These are phyloP conservation scores for Drosophila heteroneura DNA, from an alignment of 2,888 invertebrate species.

Conservation along the genomic window DNA sequence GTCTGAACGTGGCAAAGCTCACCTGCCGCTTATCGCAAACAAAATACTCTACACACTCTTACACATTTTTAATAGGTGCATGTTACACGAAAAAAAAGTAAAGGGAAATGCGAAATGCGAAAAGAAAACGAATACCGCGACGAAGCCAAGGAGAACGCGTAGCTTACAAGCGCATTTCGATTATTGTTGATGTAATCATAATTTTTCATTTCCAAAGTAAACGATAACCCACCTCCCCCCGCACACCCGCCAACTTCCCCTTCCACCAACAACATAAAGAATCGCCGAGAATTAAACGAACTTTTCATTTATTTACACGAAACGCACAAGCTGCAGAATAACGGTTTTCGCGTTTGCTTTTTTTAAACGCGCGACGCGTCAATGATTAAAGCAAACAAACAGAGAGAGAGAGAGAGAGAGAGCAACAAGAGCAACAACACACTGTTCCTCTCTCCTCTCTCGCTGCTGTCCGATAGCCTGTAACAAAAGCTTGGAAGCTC, in stretches of 20 bases:
- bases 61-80: background rate
- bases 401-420: constrained; percentile 2
- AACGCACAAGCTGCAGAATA: constrained; percentile 50
- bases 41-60: background rate
- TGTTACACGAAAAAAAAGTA: constrained; percentile 4
- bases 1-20: background rate
- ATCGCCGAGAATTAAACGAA: constrained; percentile 74
- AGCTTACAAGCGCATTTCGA: constrained; percentile 81
- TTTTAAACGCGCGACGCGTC: constrained; percentile 69
- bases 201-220: constrained; percentile 82
- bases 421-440: constrained; percentile 16
- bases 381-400: constrained; percentile 75
- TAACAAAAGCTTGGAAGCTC: constrained; percentile 39
- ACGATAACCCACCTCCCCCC: constrained; percentile 55
- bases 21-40: background rate
- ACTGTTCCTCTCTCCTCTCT: background rate
- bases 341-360: constrained; percentile 47
- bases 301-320: constrained; percentile 79
- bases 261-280: constrained; percentile 55
- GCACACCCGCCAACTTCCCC: background rate
- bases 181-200: constrained; percentile 81
- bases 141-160: constrained; percentile 37
- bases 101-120: constrained; percentile 10
- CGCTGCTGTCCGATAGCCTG: constrained; percentile 2
- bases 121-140: constrained; percentile 27